Base-by-base conservation (phyloP, 2,888 invertebrate species). In the Cylloceria caligata region DNA sequence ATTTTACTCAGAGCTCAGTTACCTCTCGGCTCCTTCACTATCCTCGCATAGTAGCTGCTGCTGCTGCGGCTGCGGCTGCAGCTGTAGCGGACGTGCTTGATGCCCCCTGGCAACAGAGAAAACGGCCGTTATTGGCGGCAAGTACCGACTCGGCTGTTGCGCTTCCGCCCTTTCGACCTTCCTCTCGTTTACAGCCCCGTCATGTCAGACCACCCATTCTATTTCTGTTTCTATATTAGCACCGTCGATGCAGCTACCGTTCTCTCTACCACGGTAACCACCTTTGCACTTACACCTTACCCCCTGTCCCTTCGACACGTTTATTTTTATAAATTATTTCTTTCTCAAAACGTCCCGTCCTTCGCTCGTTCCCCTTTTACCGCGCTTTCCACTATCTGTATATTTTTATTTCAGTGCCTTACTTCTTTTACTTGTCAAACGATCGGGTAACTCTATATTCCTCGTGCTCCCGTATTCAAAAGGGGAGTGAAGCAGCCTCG, bases 101-200 rank as follows among this genome's bases (percentile, higher is more conserved):
- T 49, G 42, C 45, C 83, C 65, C 80, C 73, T 83, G 80, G 83
- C 83, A 80, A 80, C 83, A 81, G 75, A 64, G 60, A 39, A 65
- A 76, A 76, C 34, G 71, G 68, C 71, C 79, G 79, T 81, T 81
- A 79, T 81, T 76, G 80, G 77, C 45, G 30, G 75, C 60, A 68
- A 65, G 52, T 77, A 77, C 57, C 73, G 69, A 75, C 75, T 84
- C 83, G 83, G 80, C 80, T 83, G 81, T 77, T 80, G 83, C 77
- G 84, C 84, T 84, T 84, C 84, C 84, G 67, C 71, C 68, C 80
- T 80, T 83, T 60, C 62, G 75, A 64, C 78, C 69, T 77, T 72
- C 47, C 73, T 83, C 47, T 62, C 80, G 62, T 72, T 71, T 78
- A 60, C 49, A 42, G 75, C 71, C 72, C 19, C 62, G 52, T 39